Percentiles rank a stretch among this genome's conserved stretches.
Conservation (phyloP, 2,113 vertebrate genomes). For the Ceyx melanurus region DNA sequence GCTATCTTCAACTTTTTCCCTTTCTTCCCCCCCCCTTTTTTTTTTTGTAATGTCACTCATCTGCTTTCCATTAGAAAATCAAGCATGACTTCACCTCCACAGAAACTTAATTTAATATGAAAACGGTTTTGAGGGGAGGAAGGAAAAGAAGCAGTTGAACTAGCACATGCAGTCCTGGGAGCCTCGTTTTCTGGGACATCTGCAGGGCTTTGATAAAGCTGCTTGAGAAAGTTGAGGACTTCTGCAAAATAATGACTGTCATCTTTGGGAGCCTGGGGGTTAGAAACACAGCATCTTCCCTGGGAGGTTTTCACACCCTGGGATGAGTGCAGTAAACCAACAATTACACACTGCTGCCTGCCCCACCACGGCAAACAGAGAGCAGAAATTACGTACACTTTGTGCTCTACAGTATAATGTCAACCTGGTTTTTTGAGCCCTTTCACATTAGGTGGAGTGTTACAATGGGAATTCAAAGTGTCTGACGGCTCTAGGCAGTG, state of each 20-base stretch:
- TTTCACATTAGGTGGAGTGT: not conserved
- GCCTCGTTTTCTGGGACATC: constrained; percentile 12
- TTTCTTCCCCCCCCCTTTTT: not conserved
- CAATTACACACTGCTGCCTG: not conserved
- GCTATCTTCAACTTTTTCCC: not conserved
- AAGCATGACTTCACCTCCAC: constrained; percentile 35
- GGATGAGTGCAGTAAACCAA: not conserved
- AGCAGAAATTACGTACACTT: not conserved
- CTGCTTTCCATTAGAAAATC: constrained; percentile 57
- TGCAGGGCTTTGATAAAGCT: constrained; percentile 1
- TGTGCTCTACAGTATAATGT: not conserved
- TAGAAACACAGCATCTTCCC: not conserved
- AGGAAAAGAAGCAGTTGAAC: constrained; percentile 18
- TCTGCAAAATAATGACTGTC: not conserved
- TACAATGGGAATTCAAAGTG: not conserved
- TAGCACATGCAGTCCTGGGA: not conserved
- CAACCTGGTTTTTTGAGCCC: not conserved
- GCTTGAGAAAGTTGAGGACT: not conserved
- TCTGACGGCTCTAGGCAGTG: not conserved
- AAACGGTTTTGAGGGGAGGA: not conserved
- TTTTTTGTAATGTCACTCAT: not conserved
- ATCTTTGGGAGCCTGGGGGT: not conserved
- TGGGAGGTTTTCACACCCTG: not conserved
- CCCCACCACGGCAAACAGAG: fast-evolving
- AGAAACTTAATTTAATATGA: constrained; percentile 14